phyloP scores from a whole-genome alignment of 1,140 invertebrate species.

The Penaeus vannamei region DNA sequence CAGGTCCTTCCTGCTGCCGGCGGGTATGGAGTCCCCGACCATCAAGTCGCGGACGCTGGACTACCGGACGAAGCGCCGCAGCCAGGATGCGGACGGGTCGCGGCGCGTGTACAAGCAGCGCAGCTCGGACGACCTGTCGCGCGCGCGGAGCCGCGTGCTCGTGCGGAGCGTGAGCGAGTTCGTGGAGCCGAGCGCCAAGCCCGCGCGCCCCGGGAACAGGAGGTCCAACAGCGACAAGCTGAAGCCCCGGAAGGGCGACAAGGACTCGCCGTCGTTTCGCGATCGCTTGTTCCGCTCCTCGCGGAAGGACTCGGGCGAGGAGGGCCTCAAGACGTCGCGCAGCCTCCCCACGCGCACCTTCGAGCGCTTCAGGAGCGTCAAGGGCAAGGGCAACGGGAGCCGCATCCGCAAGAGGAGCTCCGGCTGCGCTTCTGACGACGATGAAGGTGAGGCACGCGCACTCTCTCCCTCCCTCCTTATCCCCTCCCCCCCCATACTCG shows the following conservation, averaged over 20 bases:
- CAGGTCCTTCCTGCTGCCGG: neutral
- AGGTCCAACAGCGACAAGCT: neutral
- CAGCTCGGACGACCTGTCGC: conserved; percentile 6
- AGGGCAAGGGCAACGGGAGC: neutral
- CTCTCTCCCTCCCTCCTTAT: too few relatives aligned
- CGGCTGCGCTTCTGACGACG: conserved; percentile 5
- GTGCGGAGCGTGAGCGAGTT: conserved; percentile 34
- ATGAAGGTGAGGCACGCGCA: conserved; percentile 17
- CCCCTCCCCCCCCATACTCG: too few relatives aligned
- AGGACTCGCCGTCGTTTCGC: neutral
- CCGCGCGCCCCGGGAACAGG: neutral
- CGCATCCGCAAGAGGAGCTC: neutral
- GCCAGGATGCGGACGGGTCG: neutral
- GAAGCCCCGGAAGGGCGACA: conserved; percentile 2
- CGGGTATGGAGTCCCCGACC: too few relatives aligned
- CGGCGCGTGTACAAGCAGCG: neutral
- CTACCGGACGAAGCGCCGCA: neutral
- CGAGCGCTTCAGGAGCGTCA: neutral
- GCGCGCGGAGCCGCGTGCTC: neutral
- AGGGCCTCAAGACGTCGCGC: neutral
- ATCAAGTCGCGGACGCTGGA: neutral
- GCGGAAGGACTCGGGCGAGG: neutral
- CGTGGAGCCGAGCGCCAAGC: too few relatives aligned
- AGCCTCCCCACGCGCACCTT: conserved; percentile 38
- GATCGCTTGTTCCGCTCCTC: neutral